Percentiles rank a stretch among this genome's conserved stretches.
Evolutionary conservation across 2,888 invertebrate genomes (phyloP).

Genomic region (Colletes collaris): DNA sequence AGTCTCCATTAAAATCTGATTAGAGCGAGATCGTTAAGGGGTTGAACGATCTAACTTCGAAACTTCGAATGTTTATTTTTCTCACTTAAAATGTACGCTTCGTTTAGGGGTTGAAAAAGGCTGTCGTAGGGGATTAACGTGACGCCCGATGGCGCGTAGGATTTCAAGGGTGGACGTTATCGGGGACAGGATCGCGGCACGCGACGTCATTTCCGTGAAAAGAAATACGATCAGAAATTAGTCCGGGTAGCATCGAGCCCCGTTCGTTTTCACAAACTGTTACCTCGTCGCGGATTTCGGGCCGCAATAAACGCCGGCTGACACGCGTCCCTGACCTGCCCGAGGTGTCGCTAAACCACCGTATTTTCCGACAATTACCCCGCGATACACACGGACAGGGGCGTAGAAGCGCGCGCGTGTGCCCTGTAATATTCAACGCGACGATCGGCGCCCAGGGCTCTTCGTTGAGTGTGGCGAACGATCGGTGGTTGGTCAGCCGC

Average conservation of each 20-base stretch:
- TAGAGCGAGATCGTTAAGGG: too few species aligned
- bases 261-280: conserved; percentile 27
- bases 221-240: conserved; percentile 3
- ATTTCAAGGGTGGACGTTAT: too few species aligned
- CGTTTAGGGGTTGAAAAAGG: too few species aligned
- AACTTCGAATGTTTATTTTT: too few species aligned
- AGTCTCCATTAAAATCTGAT: too few species aligned
- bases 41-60: too few species aligned
- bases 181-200: too few species aligned
- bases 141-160: too few species aligned
- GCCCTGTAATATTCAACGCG: conserved; percentile 58
- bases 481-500: conserved; percentile 62
- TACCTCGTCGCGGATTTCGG: conserved; percentile 29
- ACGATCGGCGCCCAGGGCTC: conserved; percentile 58
- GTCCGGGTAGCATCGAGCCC: conserved; percentile 6
- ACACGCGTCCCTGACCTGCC: conserved; percentile 56
- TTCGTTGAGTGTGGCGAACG: conserved; percentile 58
- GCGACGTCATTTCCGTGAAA: too few species aligned
- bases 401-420: conserved; percentile 1
- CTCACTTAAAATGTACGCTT: too few species aligned
- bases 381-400: conserved; percentile 34
- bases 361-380: conserved; percentile 70
- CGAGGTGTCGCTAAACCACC: conserved; percentile 64
- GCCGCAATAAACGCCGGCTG: conserved; percentile 44
- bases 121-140: too few species aligned